Conservation (phyloP, 1,140 invertebrate species). For the Formica selysi region DNA sequence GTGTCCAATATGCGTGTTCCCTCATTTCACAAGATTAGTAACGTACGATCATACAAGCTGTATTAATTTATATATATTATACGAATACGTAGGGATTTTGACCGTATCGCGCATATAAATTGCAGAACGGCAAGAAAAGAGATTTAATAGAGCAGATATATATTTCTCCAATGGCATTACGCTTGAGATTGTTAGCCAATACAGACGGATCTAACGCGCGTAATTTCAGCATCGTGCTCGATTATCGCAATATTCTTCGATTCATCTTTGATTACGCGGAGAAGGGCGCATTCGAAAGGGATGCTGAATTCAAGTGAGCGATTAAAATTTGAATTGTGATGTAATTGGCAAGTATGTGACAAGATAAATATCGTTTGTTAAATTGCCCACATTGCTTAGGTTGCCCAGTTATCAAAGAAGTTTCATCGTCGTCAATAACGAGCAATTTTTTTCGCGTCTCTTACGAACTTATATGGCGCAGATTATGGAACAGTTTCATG, state of each 20-base stretch:
- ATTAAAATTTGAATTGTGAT: background rate
- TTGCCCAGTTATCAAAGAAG: constrained; percentile 93
- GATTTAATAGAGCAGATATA: constrained; percentile 90
- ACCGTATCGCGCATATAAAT: background rate
- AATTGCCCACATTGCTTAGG: constrained; percentile 86
- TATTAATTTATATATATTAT: background rate
- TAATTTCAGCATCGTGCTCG: constrained; percentile 65
- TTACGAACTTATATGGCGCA: constrained; percentile 91
- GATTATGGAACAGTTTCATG: constrained; percentile 96
- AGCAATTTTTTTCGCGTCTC: constrained; percentile 88
- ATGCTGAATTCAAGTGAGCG: constrained; percentile 87
- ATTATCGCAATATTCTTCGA: constrained; percentile 77
- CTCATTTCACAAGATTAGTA: constrained; percentile 41
- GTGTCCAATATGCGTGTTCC: constrained; percentile 77
- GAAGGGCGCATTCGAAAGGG: constrained; percentile 83
- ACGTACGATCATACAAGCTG: constrained; percentile 34
- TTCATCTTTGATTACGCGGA: constrained; percentile 81
- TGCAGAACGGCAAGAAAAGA: constrained; percentile 75
- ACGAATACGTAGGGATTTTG: background rate
- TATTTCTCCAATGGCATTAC: constrained; percentile 90
- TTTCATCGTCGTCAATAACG: constrained; percentile 88
- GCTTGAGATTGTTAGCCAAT: constrained; percentile 88
- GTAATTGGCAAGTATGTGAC: background rate
- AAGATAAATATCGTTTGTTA: background rate
- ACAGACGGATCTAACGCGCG: constrained; percentile 75